phyloP scores from a whole-genome alignment of 2,888 invertebrate species.

The Amphipyra tragopoginis region DNA sequence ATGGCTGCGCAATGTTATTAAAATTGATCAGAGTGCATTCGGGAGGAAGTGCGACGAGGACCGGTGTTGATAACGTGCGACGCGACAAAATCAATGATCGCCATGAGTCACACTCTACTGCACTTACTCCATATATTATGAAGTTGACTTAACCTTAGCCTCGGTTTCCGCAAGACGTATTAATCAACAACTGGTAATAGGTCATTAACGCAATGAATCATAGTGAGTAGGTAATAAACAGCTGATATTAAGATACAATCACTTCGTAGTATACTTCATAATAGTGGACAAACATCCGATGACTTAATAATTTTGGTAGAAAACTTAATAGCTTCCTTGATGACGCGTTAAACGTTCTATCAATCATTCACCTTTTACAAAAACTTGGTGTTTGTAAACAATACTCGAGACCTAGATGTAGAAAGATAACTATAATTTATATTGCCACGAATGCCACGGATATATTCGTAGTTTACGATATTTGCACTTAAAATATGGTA shows the following conservation, averaged over 20 bases:
- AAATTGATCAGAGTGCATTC: slow-evolving; percentile 57
- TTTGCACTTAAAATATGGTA: slow-evolving; percentile 19
- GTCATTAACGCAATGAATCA: slow-evolving; percentile 51
- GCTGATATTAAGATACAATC: slow-evolving; percentile 37
- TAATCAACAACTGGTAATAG: slow-evolving; percentile 41
- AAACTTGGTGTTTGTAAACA: slow-evolving; percentile 25
- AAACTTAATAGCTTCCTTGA: slow-evolving; percentile 25
- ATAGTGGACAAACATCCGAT: slow-evolving; percentile 30
- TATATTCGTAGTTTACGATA: slow-evolving; percentile 21
- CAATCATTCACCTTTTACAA: slow-evolving; percentile 13
- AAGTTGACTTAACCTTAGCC: slow-evolving; percentile 28
- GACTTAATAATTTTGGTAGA: slow-evolving; percentile 21
- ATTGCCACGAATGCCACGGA: slow-evolving; percentile 22
- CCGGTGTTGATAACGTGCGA: slow-evolving; percentile 37
- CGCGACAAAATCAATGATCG: slow-evolving; percentile 68
- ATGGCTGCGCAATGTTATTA: slow-evolving; percentile 7
- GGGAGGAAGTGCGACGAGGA: slow-evolving; percentile 56
- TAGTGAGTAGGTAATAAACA: slow-evolving; percentile 19
- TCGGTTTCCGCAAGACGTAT: slow-evolving; percentile 28
- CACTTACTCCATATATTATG: slow-evolving; percentile 17
- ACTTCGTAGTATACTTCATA: no score
- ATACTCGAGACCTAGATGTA: background rate
- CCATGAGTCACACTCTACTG: slow-evolving; percentile 48
- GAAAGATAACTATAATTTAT: slow-evolving; percentile 13
- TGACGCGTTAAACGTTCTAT: slow-evolving; percentile 24